A percentile compares a stretch with the other conserved stretches of the same genome.
phyloP scores from a whole-genome alignment of 2,888 invertebrate genomes.

The Cyrtodaria siliqua region DNA sequence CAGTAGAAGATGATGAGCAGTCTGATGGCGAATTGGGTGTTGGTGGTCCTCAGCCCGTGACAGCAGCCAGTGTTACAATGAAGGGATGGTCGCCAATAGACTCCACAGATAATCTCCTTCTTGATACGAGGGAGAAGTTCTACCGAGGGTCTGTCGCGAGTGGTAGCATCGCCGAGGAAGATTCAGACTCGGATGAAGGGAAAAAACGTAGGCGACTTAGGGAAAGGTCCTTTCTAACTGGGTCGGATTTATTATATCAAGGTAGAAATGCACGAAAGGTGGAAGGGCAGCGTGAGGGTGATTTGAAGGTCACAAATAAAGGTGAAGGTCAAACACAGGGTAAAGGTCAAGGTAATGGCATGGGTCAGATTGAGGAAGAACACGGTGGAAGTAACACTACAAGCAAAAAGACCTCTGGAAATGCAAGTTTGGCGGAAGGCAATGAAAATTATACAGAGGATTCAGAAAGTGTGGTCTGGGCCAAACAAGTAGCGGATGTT shows the following conservation, averaged over 20 bases:
- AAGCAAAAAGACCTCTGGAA: neutral
- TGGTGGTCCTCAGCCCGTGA: conserved; percentile 7
- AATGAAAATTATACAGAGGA: conserved; percentile 13
- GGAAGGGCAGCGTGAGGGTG: conserved; percentile 45
- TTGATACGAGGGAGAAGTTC: conserved; percentile 26
- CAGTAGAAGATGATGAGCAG: conserved; percentile 47
- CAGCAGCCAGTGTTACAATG: conserved; percentile 13
- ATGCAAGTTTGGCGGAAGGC: neutral
- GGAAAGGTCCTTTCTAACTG: conserved; percentile 46
- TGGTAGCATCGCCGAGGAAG: conserved; percentile 49
- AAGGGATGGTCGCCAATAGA: conserved; percentile 40
- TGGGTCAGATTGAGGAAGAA: conserved; percentile 50
- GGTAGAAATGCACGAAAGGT: conserved; percentile 61
- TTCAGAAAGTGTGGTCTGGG: conserved; percentile 26
- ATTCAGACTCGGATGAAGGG: conserved; percentile 44
- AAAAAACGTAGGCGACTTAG: conserved; percentile 58
- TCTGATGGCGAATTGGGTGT: conserved; percentile 3
- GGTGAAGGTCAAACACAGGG: conserved; percentile 53
- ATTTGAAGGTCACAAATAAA: conserved; percentile 29
- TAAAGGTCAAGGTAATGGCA: conserved; percentile 36
- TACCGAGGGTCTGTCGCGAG: conserved; percentile 21
- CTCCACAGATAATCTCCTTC: conserved; percentile 43
- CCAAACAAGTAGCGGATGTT: conserved; percentile 23
- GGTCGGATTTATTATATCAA: conserved; percentile 53
- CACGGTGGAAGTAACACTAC: too few species aligned